phyloP scores from a whole-genome alignment of 2,113 vertebrate species.

The Phyllostomus discolor region DNA sequence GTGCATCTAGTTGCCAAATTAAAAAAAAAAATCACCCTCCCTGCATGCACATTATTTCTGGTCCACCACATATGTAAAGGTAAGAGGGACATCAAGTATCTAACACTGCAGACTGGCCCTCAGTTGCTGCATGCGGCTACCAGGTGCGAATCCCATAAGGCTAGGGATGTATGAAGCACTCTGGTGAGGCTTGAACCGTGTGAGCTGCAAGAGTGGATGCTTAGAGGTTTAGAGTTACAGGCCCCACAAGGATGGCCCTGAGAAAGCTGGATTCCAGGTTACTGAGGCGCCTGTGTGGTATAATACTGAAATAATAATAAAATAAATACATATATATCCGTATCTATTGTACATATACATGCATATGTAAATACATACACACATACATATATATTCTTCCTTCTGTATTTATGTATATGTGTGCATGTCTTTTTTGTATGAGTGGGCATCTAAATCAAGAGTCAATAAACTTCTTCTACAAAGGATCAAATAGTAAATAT shows the following conservation, averaged over 20 bases:
- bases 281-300: background rate
- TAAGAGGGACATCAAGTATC: background rate
- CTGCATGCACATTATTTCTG: background rate
- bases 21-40: background rate
- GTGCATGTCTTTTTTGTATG: background rate
- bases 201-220: background rate
- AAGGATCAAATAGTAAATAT: background rate
- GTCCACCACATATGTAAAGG: background rate
- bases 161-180: background rate
- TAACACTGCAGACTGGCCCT: background rate
- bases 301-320: background rate
- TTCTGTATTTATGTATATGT: background rate
- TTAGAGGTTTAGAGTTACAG: background rate
- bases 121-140: background rate
- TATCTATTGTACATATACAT: too few relatives aligned
- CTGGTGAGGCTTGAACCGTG: background rate
- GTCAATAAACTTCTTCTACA: background rate
- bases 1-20: background rate
- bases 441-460: background rate
- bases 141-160: too few relatives aligned
- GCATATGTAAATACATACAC: background rate
- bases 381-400: background rate
- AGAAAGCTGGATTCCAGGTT: background rate
- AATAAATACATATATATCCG: too few relatives aligned
- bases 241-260: accelerated